phyloP scores from a whole-genome alignment of 2,113 vertebrate genomes.

The Natator depressus region DNA sequence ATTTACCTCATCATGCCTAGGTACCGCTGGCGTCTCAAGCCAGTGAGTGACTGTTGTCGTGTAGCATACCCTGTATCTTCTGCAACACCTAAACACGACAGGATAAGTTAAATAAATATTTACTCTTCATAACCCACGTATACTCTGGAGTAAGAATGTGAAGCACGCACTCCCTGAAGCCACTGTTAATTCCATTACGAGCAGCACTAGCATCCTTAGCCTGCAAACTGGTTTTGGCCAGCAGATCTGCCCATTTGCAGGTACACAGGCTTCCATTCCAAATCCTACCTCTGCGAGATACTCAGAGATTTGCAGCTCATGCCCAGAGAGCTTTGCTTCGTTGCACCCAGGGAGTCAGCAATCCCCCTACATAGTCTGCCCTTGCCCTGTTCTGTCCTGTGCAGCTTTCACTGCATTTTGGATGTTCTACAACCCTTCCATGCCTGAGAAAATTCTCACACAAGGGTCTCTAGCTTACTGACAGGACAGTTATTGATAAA shows the following conservation, averaged over 20 bases:
- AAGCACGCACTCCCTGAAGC: background rate
- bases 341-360: background rate
- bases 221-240: background rate
- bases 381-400: background rate
- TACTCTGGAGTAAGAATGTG: background rate
- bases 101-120: background rate
- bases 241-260: background rate
- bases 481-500: background rate
- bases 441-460: background rate
- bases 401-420: background rate
- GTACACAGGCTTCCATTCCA: background rate
- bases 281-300: background rate
- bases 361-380: background rate
- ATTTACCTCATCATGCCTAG: slow-evolving; percentile 41
- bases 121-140: background rate
- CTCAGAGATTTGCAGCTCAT: background rate
- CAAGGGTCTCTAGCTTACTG: background rate
- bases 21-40: background rate
- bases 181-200: background rate
- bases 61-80: background rate
- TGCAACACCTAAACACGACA: background rate
- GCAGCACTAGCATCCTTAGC: background rate
- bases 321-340: background rate
- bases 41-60: slow-evolving; percentile 22
- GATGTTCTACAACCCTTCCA: background rate